Evolutionary conservation across 1,140 invertebrate species (phyloP), one percentile per base, ranked within the genome.

Genomic region (Phthorimaea operculella): DNA sequence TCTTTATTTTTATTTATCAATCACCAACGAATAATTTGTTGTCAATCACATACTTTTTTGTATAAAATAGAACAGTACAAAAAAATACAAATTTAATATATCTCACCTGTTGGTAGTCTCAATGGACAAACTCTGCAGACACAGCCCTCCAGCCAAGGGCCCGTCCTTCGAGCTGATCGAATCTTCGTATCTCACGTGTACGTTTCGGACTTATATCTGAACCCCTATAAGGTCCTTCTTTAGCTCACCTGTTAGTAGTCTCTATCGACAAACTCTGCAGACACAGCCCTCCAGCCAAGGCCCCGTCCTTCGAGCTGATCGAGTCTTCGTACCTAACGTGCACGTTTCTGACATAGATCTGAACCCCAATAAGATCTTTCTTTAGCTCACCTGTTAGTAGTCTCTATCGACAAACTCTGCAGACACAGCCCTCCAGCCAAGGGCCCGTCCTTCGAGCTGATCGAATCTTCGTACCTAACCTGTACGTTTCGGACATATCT

Each of bases 131-230:
- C 89, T 90, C 72, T 94, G 92, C 55, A 96, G 83, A 78, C 93
- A 94, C 12, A 94, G 68, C n/a, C 93, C 94, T 77, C 90, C 92
- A 0, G 92, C 90, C 68, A 94, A 86, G 8, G 91, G 89, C 42
- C 88, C 88, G 56, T 90, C 88, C 33, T 87, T 89, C 51, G 90
- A 90, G 50, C 89, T 89, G 58, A 91, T 83, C 14, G 88, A 88
- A 74, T 95, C 94, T 74, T 95, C 94, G 66, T 94, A 96, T 65
- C 94, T 87, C 50, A 96, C 88, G 76, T 96, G 94, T 52, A 96
- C 88, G 75, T 94, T 90, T 89, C 12, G 95, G 87, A 57, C 89
- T n/a, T n/a, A 92, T 33, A 96, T 89, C 85, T 95, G 93, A 28
- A 28, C n/a, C n/a, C n/a, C n/a, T n/a, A n/a, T n/a, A 44, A 96